These are phyloP conservation scores for Linnaemya vulpina DNA, from an alignment of 2,888 invertebrate species.

Conservation along the genomic window DNA sequence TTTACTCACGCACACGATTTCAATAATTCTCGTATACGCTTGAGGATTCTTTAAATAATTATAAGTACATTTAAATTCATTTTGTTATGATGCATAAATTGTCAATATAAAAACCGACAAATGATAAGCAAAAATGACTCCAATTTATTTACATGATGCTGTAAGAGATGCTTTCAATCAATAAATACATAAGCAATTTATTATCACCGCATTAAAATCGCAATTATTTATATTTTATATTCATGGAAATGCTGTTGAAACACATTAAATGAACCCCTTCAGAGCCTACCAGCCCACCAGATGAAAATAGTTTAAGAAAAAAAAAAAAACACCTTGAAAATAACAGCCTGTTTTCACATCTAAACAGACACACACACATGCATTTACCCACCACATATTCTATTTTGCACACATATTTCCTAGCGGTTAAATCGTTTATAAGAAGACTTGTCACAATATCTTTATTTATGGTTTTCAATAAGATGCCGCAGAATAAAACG, in stretches of 20 bases:
- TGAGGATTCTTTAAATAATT: no score
- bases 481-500: constrained; percentile 75
- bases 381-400: background rate
- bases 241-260: constrained; percentile 63
- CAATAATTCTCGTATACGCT: no score
- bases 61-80: no score
- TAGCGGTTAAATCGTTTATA: constrained; percentile 66
- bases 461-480: constrained; percentile 81
- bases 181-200: constrained; percentile 76
- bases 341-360: constrained; percentile 4
- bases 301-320: background rate
- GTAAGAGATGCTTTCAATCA: background rate
- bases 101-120: no score
- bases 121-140: constrained; percentile 48
- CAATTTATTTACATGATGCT: background rate
- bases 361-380: background rate
- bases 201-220: constrained; percentile 77
- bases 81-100: no score
- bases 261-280: constrained; percentile 21
- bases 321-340: constrained; percentile 25
- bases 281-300: constrained; percentile 11
- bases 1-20: no score
- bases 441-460: constrained; percentile 74
- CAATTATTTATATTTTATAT: constrained; percentile 57
- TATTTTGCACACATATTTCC: background rate